phyloP scores from a whole-genome alignment of 2,888 invertebrate species.

The Eretmocerus hayati region DNA sequence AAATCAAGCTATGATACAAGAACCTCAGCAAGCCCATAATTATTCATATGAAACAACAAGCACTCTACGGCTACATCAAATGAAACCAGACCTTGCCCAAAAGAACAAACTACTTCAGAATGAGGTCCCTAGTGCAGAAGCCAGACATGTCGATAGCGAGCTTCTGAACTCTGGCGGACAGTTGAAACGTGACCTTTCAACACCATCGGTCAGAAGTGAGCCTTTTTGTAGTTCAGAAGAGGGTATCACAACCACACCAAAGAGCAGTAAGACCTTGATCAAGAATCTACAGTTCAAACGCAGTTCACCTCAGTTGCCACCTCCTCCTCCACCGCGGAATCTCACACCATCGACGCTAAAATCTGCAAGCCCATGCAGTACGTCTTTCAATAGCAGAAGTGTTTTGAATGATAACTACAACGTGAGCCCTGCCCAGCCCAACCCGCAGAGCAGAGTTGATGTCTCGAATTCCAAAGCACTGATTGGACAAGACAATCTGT shows the following conservation, averaged over 20 bases:
- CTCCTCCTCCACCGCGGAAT: slow-evolving; percentile 15
- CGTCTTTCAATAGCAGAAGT: slow-evolving; percentile 33
- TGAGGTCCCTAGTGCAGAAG: no score
- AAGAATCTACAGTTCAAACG: slow-evolving; percentile 37
- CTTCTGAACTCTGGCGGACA: no score
- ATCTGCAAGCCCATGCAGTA: slow-evolving; percentile 18
- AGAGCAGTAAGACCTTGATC: slow-evolving; percentile 35
- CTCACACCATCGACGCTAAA: slow-evolving; percentile 4
- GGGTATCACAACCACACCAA: background rate
- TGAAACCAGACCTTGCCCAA: no score
- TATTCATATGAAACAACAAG: slow-evolving; percentile 29
- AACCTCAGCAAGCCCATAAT: no score
- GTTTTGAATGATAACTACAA: slow-evolving; percentile 36
- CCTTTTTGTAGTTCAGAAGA: background rate
- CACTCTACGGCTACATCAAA: no score
- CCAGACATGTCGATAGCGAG: no score
- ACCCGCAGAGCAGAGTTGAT: slow-evolving; percentile 28
- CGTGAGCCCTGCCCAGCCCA: slow-evolving; percentile 25
- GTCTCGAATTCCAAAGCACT: slow-evolving; percentile 37
- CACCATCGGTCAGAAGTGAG: background rate
- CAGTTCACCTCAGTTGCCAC: slow-evolving; percentile 24
- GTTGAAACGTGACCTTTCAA: no score
- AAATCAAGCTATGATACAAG: no score
- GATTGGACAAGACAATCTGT: slow-evolving; percentile 35
- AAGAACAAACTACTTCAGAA: no score